Conservation (phyloP, 2,888 invertebrate species). For the Nomada lathburiana region DNA sequence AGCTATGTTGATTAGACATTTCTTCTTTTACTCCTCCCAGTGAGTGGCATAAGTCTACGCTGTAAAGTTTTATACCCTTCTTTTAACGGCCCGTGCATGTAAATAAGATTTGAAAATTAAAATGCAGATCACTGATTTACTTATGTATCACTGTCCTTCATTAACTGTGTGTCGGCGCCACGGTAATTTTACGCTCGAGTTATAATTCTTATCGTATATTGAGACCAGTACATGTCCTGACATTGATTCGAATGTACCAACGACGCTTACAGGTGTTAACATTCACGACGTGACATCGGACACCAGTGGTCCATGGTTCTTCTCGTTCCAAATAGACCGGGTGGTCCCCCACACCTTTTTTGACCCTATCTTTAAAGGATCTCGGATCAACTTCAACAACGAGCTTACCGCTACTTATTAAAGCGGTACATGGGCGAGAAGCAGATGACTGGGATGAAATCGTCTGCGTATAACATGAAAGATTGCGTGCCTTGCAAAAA, state of each 20-base stretch:
- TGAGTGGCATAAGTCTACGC: too few species aligned
- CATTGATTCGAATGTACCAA: neutral
- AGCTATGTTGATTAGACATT: too few species aligned
- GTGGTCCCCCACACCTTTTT: conserved; percentile 71
- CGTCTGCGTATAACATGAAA: conserved; percentile 60
- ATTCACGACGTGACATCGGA: conserved; percentile 72
- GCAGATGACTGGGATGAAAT: conserved; percentile 64
- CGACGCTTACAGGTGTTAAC: conserved; percentile 73
- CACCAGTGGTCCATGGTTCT: conserved; percentile 64
- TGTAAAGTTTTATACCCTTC: too few species aligned
- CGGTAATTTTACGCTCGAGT: too few species aligned
- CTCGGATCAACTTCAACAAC: conserved; percentile 66
- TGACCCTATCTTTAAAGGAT: conserved; percentile 71
- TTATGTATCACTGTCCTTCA: too few species aligned
- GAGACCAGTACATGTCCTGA: too few species aligned
- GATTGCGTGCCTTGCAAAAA: conserved; percentile 45
- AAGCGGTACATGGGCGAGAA: conserved; percentile 51
- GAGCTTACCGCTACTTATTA: conserved; percentile 63
- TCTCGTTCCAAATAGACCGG: conserved; percentile 71
- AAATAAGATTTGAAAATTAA: too few species aligned
- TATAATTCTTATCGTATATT: too few species aligned
- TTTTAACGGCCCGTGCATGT: too few species aligned
- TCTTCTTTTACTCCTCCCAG: too few species aligned
- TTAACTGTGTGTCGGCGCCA: too few species aligned
- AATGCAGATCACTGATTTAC: too few species aligned